Conservation (phyloP, 2,888 invertebrate species). For the Kuschelorhynchus macadamiae region DNA sequence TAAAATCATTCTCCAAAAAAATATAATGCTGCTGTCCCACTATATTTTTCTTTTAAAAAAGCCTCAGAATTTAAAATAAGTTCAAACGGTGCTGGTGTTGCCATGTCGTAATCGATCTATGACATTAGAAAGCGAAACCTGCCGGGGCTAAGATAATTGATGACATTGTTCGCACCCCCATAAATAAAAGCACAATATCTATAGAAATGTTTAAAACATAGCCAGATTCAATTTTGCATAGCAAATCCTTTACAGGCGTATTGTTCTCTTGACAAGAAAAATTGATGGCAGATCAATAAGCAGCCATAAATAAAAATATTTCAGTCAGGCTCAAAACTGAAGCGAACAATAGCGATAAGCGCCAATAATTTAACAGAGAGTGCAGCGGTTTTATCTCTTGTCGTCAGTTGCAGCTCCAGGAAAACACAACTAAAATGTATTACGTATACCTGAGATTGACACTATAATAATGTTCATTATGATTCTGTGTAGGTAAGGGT, state of each 20-base stretch:
- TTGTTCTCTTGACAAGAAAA: constrained; percentile 30
- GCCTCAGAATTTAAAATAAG: no score
- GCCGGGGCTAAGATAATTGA: constrained; percentile 13
- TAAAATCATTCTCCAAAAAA: no score
- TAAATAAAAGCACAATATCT: constrained; percentile 11
- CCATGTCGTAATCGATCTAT: not conserved
- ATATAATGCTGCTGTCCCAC: no score
- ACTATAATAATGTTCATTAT: constrained; percentile 18
- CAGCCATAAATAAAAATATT: constrained; percentile 36
- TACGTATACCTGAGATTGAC: constrained; percentile 25
- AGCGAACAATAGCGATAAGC: constrained; percentile 34
- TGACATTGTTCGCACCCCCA: constrained; percentile 8
- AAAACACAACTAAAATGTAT: constrained; percentile 18
- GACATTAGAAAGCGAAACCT: not conserved
- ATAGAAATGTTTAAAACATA: constrained; percentile 28
- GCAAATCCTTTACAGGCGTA: constrained; percentile 27
- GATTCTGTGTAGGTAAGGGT: no score
- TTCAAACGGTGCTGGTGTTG: no score
- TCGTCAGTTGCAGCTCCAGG: constrained; percentile 27
- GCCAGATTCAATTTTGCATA: constrained; percentile 28
- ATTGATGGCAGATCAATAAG: constrained; percentile 34
- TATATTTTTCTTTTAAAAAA: no score
- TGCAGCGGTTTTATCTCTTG: constrained; percentile 28
- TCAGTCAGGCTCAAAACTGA: constrained; percentile 17
- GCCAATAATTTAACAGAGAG: constrained; percentile 32